phyloP scores from a whole-genome alignment of 2,888 invertebrate genomes.

The Phyllotreta striolata region DNA sequence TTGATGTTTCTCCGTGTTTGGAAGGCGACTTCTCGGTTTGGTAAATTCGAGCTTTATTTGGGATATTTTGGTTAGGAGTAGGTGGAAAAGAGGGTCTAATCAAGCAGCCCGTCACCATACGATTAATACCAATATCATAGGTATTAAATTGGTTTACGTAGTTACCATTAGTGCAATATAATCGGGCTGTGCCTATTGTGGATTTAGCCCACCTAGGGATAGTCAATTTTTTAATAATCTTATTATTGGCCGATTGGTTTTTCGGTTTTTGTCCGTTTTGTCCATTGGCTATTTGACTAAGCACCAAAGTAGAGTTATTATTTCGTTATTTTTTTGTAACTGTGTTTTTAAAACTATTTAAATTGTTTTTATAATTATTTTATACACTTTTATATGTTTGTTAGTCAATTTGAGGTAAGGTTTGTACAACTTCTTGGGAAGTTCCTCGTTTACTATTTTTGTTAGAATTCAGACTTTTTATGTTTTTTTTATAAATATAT shows the following conservation, averaged over 20 bases:
- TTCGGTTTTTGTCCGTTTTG: conserved; percentile 55
- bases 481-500: conserved; percentile 62
- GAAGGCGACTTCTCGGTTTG: background rate
- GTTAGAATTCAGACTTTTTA: conserved; percentile 63
- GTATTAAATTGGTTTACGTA: conserved; percentile 51
- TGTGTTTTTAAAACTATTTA: conserved; percentile 57
- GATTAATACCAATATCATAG: conserved; percentile 41
- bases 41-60: conserved; percentile 4
- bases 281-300: conserved; percentile 58
- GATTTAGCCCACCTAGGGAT: conserved; percentile 58
- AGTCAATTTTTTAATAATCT: conserved; percentile 61
- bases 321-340: conserved; percentile 56
- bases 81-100: conserved; percentile 7
- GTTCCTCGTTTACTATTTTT: conserved; percentile 62
- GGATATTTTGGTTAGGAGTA: conserved; percentile 2
- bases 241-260: conserved; percentile 59
- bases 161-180: conserved; percentile 63
- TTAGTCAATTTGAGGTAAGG: conserved; percentile 60
- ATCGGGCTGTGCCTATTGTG: conserved; percentile 54
- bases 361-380: conserved; percentile 62
- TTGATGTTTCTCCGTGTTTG: no score
- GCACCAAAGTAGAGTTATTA: conserved; percentile 60
- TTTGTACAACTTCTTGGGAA: conserved; percentile 57
- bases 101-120: conserved; percentile 42
- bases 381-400: conserved; percentile 63